Percentiles rank a stretch among this genome's conserved stretches.
phyloP scores from a whole-genome alignment of 2,113 vertebrate species.

The Otocyon megalotis region DNA sequence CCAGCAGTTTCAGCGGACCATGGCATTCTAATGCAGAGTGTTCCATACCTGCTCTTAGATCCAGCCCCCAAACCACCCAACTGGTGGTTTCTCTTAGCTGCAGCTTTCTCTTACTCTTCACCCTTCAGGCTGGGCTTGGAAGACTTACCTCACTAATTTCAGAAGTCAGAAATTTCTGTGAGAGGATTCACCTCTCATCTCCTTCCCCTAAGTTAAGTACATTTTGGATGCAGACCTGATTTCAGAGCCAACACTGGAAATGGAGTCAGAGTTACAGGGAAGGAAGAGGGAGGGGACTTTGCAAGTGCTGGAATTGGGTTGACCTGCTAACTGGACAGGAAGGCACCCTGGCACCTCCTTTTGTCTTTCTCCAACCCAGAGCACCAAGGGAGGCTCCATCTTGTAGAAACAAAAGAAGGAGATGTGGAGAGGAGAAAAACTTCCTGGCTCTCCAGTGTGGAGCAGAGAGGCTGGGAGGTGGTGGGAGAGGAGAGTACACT shows the following conservation, averaged over 20 bases:
- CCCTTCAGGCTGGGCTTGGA: background rate
- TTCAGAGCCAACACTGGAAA: constrained; percentile 35
- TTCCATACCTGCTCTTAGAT: background rate
- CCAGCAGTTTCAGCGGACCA: background rate
- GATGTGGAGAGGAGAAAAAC: background rate
- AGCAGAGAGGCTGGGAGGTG: background rate
- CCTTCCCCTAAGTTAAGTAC: background rate
- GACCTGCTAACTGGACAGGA: background rate
- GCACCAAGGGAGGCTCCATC: background rate
- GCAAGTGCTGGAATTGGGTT: background rate
- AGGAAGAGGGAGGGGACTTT: background rate
- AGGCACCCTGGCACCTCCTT: background rate
- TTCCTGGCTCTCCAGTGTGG: background rate
- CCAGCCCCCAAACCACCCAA: background rate
- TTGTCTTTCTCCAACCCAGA: background rate
- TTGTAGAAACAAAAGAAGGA: constrained; percentile 17
- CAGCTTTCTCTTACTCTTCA: background rate
- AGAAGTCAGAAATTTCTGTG: background rate
- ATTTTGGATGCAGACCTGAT: background rate
- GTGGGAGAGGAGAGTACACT: background rate
- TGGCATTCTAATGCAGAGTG: background rate
- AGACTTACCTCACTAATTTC: background rate
- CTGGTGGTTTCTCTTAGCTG: background rate
- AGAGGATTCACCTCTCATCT: background rate
- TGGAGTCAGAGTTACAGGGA: background rate